These are phyloP conservation scores for Thamnaconus septentrionalis DNA, from an alignment of 2,113 vertebrate species.

Conservation along the genomic window DNA sequence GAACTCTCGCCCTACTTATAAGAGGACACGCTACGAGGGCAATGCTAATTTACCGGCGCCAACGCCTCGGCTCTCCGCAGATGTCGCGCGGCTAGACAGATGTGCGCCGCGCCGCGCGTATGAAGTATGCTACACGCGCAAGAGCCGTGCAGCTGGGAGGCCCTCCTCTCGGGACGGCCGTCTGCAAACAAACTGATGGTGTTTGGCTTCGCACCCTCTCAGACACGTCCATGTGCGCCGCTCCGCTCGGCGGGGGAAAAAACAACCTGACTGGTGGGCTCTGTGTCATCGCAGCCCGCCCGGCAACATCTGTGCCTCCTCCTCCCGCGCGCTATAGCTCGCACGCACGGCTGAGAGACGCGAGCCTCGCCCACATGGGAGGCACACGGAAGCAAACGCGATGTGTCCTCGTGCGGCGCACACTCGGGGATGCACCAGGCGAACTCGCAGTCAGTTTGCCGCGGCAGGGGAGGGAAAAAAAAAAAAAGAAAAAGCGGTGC, in stretches of 20 bases:
- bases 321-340: conserved; percentile 8
- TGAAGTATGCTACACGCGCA: neutral
- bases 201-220: conserved; percentile 60
- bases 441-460: no score
- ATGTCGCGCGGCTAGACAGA: conserved; percentile 27
- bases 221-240: conserved; percentile 43
- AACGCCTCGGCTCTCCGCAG: conserved; percentile 5
- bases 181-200: conserved; percentile 59
- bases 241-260: conserved; percentile 38
- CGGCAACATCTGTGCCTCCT: conserved; percentile 48
- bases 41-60: neutral
- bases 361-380: conserved; percentile 14
- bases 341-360: conserved; percentile 9
- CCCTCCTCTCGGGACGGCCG: conserved; percentile 39
- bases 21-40: no score
- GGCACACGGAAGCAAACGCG: neutral
- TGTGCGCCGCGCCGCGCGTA: conserved; percentile 6
- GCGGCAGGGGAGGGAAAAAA: no score
- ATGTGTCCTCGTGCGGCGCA: no score
- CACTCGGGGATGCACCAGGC: no score
- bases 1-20: no score
- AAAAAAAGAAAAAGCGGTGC: no score
- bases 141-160: conserved; percentile 32
- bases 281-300: conserved; percentile 38
- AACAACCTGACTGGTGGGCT: conserved; percentile 57